Conservation (phyloP, 2,797 vertebrate genomes). For the Rhyacichthys aspro region DNA sequence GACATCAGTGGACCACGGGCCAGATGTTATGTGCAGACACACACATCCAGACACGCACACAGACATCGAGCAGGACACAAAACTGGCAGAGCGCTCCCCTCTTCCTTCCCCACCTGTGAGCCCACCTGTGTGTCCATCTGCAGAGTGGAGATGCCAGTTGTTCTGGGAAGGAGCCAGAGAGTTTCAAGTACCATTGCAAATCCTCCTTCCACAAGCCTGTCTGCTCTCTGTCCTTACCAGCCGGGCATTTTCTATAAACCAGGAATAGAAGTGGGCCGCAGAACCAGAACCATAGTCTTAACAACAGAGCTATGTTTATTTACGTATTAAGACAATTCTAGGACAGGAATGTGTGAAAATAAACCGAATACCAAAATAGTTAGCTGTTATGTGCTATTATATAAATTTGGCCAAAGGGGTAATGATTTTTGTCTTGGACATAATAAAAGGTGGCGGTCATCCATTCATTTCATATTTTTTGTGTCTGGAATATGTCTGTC, state of each 20-base stretch:
- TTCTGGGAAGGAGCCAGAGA: constrained; percentile 79
- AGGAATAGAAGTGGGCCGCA: background rate
- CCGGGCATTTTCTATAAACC: constrained; percentile 22
- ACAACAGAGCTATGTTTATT: constrained; percentile 1
- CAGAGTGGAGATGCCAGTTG: constrained; percentile 77
- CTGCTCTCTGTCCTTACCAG: constrained; percentile 41
- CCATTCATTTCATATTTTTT: no score
- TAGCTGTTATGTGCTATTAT: no score
- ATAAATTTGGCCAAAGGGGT: no score
- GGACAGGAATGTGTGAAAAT: no score
- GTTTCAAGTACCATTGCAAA: constrained; percentile 71
- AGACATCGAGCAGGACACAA: constrained; percentile 72
- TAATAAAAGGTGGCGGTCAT: no score
- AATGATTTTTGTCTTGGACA: no score
- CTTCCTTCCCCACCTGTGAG: constrained; percentile 73
- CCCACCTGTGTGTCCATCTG: constrained; percentile 86
- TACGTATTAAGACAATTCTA: no score
- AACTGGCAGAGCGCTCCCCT: constrained; percentile 72
- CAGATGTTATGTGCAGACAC: constrained; percentile 71
- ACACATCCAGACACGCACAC: constrained; percentile 44
- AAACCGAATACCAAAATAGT: no score
- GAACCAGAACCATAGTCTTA: constrained; percentile 1
- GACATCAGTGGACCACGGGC: constrained; percentile 59
- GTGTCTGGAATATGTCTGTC: no score
- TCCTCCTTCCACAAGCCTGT: constrained; percentile 46